Base-by-base conservation (phyloP, 2,113 vertebrate genomes). In the Cryptomyrus ogoouensis region DNA sequence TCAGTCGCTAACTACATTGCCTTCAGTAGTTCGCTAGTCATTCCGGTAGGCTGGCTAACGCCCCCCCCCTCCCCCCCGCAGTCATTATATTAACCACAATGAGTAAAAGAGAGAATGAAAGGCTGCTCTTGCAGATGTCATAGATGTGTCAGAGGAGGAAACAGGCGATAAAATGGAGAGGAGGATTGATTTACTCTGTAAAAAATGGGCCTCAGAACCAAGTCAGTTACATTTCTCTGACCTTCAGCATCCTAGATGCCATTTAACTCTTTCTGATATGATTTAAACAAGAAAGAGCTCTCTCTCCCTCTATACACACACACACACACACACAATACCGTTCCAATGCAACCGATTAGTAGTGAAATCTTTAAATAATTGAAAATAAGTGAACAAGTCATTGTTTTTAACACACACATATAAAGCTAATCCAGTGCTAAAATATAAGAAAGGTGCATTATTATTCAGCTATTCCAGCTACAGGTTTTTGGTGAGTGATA, bases 101-200 rank as follows among this genome's bases (percentile, higher is more conserved):
- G 83, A 31, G 58, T 15, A 53, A 56, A 24, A 31, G 62, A 52
- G 74, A 90, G 90, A 88, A 88, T 88, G 80, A 84, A 66, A 49
- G 74, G 88, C 52, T 35, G 46, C 42, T 88, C 90, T 50, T 58
- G 53, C 70, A 90, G 87, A 90, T 83, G 87, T 49, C 90, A 90
- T 74, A 44, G 27, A 85, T 27, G 87, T 89, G 80, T 89, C 90
- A 89, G 39, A 77, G 80, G 88, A 89, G 56, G 39, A 66, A 50
- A 86, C 53, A 53, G 87, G 88, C 44, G 80, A 70, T 88, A 50
- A 89, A 85, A 90, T 47, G 47, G 46, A 31, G 15, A 70, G 44
- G 12, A 47, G 58, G 66, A 88, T 88, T 47, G 90, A 90, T 88
- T 58, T 47, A 70, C 83, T 87, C 83, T 53, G 58, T 42, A 87